Conservation (phyloP, 2,113 vertebrate species). For the Tachycineta bicolor region DNA sequence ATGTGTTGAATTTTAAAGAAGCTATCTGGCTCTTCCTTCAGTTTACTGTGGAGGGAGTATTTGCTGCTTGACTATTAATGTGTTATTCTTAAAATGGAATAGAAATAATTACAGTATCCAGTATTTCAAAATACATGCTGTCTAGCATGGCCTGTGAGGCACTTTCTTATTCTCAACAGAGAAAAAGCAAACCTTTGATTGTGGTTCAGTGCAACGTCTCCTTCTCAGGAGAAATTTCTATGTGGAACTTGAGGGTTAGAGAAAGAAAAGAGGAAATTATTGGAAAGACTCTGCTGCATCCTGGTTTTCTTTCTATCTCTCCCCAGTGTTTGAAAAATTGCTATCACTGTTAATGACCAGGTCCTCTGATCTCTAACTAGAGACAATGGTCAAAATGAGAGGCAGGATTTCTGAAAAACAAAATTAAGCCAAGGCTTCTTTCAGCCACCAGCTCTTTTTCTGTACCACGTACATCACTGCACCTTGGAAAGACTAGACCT, state of each 20-base stretch:
- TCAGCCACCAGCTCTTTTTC: background rate
- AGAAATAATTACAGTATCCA: background rate
- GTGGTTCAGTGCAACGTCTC: accelerated
- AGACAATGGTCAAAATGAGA: background rate
- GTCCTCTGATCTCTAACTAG: background rate
- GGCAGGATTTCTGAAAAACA: background rate
- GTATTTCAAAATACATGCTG: background rate
- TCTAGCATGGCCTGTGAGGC: background rate
- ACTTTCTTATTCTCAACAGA: background rate
- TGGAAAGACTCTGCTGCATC: background rate
- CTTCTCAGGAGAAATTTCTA: background rate
- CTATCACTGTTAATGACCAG: background rate
- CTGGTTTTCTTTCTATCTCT: background rate
- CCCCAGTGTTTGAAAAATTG: background rate
- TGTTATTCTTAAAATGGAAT: background rate
- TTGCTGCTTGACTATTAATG: background rate
- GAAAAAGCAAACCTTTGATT: background rate
- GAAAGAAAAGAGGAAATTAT: background rate
- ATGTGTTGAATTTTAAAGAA: constrained; percentile 1
- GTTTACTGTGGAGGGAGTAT: background rate
- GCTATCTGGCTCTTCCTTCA: background rate
- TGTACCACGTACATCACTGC: background rate
- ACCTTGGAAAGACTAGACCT: background rate
- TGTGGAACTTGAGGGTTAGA: background rate
- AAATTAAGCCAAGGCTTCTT: background rate